A percentile compares a stretch with the other conserved stretches of the same genome.
Conservation (phyloP, 35 echinoderm and acorn worm species). For the Holothuria glaberrima region DNA sequence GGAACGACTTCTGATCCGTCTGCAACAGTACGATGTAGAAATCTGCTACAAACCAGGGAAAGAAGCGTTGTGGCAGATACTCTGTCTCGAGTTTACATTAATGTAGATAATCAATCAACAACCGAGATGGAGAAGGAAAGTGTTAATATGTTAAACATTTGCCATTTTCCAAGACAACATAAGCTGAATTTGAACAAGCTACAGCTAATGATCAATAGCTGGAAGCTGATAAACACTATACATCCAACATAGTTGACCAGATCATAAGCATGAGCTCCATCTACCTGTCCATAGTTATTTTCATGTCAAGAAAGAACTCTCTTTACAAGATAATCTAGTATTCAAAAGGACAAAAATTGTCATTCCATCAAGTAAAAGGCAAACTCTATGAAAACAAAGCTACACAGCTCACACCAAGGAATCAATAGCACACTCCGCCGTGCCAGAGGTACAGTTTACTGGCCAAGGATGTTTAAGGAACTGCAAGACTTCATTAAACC, state of each 20-base stretch:
- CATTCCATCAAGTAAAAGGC: not conserved
- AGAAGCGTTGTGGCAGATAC: not conserved
- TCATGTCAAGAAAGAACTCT: slow-evolving; percentile 45
- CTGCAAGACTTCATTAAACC: not conserved
- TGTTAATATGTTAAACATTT: slow-evolving; percentile 58
- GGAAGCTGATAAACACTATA: slow-evolving; percentile 35
- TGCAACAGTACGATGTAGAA: not conserved
- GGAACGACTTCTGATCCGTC: not conserved
- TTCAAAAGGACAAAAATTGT: not conserved
- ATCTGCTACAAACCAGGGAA: not conserved
- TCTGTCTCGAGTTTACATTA: not conserved
- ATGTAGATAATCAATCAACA: slow-evolving; percentile 23
- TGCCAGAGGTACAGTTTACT: not conserved
- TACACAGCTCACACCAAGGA: not conserved
- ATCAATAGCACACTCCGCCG: not conserved
- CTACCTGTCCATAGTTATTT: slow-evolving; percentile 35
- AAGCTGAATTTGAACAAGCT: slow-evolving; percentile 41
- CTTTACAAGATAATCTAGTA: too few species aligned
- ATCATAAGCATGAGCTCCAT: too few species aligned
- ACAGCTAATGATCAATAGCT: slow-evolving; percentile 43
- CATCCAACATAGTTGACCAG: too few species aligned
- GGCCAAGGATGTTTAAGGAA: not conserved
- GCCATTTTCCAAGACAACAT: slow-evolving; percentile 37
- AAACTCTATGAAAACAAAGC: not conserved
- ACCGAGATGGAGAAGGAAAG: slow-evolving; percentile 53